Evolutionary conservation across 2,888 invertebrate genomes (phyloP).

Genomic region (Tetheella fluctuosa): DNA sequence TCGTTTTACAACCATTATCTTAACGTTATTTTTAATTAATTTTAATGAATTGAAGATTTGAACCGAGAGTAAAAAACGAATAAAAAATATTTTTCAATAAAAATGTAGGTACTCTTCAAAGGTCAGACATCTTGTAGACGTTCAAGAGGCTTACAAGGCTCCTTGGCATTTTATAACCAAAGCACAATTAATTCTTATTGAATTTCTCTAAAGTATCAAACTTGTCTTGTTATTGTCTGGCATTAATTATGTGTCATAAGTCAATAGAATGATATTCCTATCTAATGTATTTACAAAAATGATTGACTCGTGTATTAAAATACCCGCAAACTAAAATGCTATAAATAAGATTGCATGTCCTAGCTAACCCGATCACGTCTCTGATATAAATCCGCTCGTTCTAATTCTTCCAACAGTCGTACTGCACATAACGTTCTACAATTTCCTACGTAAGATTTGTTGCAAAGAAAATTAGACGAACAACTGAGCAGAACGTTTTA

Average conservation of each 20-base stretch:
- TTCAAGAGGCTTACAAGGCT: constrained; percentile 2
- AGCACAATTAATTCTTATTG: background rate
- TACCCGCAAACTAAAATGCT: constrained; percentile 30
- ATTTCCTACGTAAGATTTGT: constrained; percentile 34
- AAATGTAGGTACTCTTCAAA: background rate
- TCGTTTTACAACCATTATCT: too few species aligned
- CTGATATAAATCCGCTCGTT: constrained; percentile 46
- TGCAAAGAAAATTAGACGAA: constrained; percentile 33
- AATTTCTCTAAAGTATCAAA: background rate
- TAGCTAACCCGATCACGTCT: constrained; percentile 36
- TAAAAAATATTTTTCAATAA: background rate
- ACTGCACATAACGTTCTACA: constrained; percentile 26
- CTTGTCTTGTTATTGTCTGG: background rate
- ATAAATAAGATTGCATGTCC: constrained; percentile 56
- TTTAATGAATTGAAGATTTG: background rate
- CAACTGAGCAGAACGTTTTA: constrained; percentile 11
- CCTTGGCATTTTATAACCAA: constrained; percentile 1
- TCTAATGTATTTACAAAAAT: too few species aligned
- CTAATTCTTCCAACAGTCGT: constrained; percentile 47
- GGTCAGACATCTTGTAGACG: constrained; percentile 7
- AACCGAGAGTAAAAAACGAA: background rate
- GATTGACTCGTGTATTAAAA: constrained; percentile 23
- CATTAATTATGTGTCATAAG: background rate
- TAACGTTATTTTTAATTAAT: too few species aligned
- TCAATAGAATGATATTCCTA: too few species aligned